These are phyloP conservation scores for Ormyrus nitidulus DNA, from an alignment of 2,888 invertebrate species.

Conservation along the genomic window DNA sequence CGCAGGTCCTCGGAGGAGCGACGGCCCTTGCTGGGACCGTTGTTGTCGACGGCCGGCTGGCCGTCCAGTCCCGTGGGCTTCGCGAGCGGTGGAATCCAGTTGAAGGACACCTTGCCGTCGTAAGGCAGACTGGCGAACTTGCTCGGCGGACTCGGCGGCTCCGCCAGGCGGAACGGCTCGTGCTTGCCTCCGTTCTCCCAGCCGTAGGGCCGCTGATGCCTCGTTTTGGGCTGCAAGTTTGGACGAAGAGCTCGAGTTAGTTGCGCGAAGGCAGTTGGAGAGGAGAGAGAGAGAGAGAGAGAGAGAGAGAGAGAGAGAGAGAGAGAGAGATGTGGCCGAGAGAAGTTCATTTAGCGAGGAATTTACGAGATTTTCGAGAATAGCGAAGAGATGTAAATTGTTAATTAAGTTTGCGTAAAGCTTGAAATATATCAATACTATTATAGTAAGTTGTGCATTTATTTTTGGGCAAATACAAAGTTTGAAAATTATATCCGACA, in stretches of 20 bases:
- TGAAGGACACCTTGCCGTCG: conserved; percentile 76
- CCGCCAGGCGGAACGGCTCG: conserved; percentile 73
- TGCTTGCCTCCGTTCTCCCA: conserved; percentile 79
- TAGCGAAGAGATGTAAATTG: no score
- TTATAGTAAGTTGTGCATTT: not conserved
- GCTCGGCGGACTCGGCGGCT: conserved; percentile 80
- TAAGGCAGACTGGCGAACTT: conserved; percentile 84
- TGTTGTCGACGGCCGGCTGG: conserved; percentile 26
- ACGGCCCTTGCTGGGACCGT: not conserved
- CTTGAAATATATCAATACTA: not conserved
- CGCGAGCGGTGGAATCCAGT: conserved; percentile 83
- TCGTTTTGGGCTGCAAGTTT: conserved; percentile 83
- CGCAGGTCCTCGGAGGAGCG: conserved; percentile 81
- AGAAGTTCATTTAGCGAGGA: no score
- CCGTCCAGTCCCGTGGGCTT: conserved; percentile 69
- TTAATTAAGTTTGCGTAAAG: not conserved
- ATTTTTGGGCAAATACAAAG: no score
- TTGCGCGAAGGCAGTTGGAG: no score
- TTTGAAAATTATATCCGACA: no score
- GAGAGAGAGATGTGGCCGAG: no score
- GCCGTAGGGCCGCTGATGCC: conserved; percentile 85
- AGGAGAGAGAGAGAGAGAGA: no score
- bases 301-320: no score
- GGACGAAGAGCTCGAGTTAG: no score
- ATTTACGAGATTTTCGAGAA: no score